A percentile compares a stretch with the other conserved stretches of the same genome.
These are phyloP conservation scores for Muntiacus muntjak DNA, from an alignment of 2,113 vertebrate species.

Conservation along the genomic window DNA sequence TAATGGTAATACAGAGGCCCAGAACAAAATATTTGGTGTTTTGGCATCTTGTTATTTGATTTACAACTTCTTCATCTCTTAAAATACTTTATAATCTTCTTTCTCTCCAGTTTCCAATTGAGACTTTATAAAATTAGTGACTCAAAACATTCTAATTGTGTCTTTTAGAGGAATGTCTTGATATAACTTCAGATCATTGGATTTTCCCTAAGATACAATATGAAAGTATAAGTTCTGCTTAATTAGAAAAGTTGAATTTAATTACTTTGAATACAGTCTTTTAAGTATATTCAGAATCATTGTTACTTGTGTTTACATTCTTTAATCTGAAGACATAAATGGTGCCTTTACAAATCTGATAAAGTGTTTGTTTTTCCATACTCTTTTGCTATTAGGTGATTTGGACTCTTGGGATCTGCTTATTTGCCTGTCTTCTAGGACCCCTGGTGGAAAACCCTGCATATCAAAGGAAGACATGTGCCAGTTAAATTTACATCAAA, in stretches of 20 bases:
- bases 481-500: conserved; percentile 84
- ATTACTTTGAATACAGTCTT: not conserved
- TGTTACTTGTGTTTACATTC: not conserved
- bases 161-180: not conserved
- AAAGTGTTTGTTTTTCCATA: conserved; percentile 25
- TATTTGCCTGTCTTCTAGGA: conserved; percentile 85
- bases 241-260: not conserved
- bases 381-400: conserved; percentile 65
- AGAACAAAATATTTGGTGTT: not conserved
- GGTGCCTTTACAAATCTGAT: not conserved
- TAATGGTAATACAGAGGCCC: not conserved
- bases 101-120: not conserved
- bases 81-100: not conserved
- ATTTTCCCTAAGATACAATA: not conserved
- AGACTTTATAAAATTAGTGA: not conserved
- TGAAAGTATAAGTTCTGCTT: not conserved
- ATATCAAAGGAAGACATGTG: conserved; percentile 80
- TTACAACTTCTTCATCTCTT: not conserved
- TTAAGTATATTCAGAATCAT: not conserved
- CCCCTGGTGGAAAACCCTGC: conserved; percentile 81
- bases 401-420: conserved; percentile 85
- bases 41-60: conserved; percentile 25
- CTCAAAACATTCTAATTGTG: not conserved
- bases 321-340: not conserved
- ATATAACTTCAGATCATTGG: not conserved